A percentile compares a stretch with the other conserved stretches of the same genome.
phyloP scores from a whole-genome alignment of 2,888 invertebrate species.

The Polymixis flavicincta region DNA sequence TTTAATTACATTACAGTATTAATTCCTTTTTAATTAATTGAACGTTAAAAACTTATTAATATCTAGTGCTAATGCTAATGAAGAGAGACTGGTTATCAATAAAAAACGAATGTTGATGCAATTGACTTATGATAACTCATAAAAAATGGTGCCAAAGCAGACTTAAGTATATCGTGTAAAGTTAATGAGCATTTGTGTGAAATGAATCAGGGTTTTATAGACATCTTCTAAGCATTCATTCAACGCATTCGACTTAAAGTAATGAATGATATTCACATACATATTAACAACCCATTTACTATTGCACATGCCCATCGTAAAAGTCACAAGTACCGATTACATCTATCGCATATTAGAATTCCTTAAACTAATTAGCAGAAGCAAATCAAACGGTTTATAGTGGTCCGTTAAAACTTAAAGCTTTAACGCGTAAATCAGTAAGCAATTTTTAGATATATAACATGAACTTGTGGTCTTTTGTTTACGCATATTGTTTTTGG shows the following conservation, averaged over 20 bases:
- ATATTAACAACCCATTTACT: conserved; percentile 29
- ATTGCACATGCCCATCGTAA: conserved; percentile 26
- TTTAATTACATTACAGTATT: conserved; percentile 16
- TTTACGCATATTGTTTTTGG: conserved; percentile 36
- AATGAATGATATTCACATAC: conserved; percentile 18
- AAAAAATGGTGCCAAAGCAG: not conserved
- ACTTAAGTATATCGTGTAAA: not conserved
- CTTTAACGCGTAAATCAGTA: conserved; percentile 39
- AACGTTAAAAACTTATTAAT: conserved; percentile 38
- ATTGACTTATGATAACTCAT: conserved; percentile 17
- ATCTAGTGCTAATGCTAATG: not conserved
- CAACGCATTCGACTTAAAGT: not conserved
- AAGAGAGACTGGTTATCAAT: conserved; percentile 9
- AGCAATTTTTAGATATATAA: conserved; percentile 42
- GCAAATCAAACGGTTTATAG: conserved; percentile 40
- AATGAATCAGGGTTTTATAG: not conserved
- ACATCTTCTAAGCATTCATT: not conserved
- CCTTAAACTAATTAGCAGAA: conserved; percentile 44
- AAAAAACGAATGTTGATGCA: conserved; percentile 16
- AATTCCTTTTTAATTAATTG: conserved; percentile 31
- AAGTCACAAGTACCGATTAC: conserved; percentile 43
- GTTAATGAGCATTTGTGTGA: not conserved
- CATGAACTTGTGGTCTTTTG: conserved; percentile 30
- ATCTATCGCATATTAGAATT: conserved; percentile 36
- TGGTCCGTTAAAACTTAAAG: conserved; percentile 29